Percentiles rank a stretch among this genome's conserved stretches.
These are phyloP conservation scores for Onychostruthus taczanowskii DNA, from an alignment of 2,113 vertebrate species.

Conservation along the genomic window DNA sequence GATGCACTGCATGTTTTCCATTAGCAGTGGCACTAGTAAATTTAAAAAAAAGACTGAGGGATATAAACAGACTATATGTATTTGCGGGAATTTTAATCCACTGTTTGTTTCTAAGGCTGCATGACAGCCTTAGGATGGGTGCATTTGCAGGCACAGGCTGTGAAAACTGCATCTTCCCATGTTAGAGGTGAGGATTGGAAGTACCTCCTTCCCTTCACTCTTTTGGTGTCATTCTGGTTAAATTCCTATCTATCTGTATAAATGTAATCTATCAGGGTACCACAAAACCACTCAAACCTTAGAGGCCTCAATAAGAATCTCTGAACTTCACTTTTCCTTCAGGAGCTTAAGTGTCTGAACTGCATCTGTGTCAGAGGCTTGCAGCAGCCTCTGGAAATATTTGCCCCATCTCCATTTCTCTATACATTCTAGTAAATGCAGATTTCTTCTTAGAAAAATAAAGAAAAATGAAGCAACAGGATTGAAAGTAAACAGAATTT, in stretches of 20 bases:
- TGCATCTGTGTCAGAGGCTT: not conserved
- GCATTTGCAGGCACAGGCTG: not conserved
- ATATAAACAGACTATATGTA: not conserved
- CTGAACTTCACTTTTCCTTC: not conserved
- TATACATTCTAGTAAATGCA: not conserved
- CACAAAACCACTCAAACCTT: not conserved
- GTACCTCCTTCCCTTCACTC: not conserved
- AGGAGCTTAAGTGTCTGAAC: not conserved
- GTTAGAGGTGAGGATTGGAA: not conserved
- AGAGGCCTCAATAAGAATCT: not conserved
- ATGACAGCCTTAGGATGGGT: not conserved
- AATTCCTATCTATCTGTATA: not conserved
- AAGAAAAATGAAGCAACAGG: not conserved
- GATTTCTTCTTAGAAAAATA: not conserved
- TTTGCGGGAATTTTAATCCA: not conserved
- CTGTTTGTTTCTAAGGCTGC: not conserved
- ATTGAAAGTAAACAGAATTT: not conserved
- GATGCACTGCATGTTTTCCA: not conserved
- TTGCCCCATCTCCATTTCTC: not conserved
- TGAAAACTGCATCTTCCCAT: not conserved
- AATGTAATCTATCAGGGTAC: not conserved
- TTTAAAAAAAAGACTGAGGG: not conserved
- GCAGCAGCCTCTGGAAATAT: not conserved
- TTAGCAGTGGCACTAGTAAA: not conserved
- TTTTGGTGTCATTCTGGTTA: not conserved